These are phyloP conservation scores for Morpho deidamia DNA, from an alignment of 2,888 invertebrate genomes.

Conservation along the genomic window DNA sequence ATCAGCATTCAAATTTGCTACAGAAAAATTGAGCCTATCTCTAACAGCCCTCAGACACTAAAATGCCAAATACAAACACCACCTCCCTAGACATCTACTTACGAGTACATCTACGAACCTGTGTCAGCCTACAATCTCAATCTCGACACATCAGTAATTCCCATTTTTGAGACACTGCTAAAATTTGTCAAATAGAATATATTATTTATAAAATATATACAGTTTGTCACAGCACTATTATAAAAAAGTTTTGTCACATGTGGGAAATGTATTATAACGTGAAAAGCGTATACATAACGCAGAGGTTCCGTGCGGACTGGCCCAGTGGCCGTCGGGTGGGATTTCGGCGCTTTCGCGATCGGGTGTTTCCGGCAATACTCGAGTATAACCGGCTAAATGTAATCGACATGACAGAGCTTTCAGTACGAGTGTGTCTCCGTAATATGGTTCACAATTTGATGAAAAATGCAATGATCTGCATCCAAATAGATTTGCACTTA, in stretches of 20 bases:
- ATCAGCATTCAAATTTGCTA: too few relatives aligned
- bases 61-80: conserved; percentile 2
- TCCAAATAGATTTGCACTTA: conserved; percentile 4
- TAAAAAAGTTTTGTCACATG: conserved; percentile 63
- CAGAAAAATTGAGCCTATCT: too few relatives aligned
- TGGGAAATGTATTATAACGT: conserved; percentile 32
- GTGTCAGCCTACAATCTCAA: conserved; percentile 37
- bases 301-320: conserved; percentile 49
- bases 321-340: conserved; percentile 39
- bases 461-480: conserved; percentile 13
- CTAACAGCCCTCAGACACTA: conserved; percentile 1
- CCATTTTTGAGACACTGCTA: conserved; percentile 42
- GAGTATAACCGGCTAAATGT: conserved; percentile 3
- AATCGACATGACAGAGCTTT: conserved; percentile 26
- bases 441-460: conserved; percentile 10
- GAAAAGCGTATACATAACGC: conserved; percentile 36
- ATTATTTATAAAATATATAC: conserved; percentile 27
- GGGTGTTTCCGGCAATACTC: neutral
- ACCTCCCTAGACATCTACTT: conserved; percentile 4
- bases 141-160: conserved; percentile 33
- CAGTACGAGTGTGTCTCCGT: conserved; percentile 15
- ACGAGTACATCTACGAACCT: conserved; percentile 34
- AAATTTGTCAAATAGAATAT: conserved; percentile 28
- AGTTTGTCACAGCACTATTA: conserved; percentile 44
- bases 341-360: neutral